A percentile compares a stretch with the other conserved stretches of the same genome.
Evolutionary conservation across 35 echinoderm and acorn worm genomes (phyloP).

Genomic region (Ptychodera flava): DNA sequence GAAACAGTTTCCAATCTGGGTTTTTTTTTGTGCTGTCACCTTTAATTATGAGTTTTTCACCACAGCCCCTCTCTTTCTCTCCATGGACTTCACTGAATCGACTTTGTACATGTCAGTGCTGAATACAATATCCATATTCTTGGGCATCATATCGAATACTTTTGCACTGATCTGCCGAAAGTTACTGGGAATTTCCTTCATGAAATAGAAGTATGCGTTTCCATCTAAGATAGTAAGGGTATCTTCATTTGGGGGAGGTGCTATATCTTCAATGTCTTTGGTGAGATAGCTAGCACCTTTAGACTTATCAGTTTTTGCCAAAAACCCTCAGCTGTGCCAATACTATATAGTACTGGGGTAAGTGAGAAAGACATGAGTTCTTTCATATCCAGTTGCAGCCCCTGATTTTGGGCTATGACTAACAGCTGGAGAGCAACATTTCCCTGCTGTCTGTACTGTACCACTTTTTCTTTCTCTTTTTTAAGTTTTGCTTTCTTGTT

Average conservation of each 20-base stretch:
- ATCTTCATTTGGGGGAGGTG: slow-evolving; percentile 2
- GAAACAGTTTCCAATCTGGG: slow-evolving; percentile 17
- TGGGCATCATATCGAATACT: slow-evolving; percentile 21
- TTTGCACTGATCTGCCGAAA: slow-evolving; percentile 18
- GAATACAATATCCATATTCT: slow-evolving; percentile 7
- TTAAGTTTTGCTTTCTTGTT: slow-evolving; percentile 36
- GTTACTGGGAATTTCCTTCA: slow-evolving; percentile 15
- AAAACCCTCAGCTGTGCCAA: background rate
- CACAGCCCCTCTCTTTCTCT: slow-evolving; percentile 26
- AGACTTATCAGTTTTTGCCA: slow-evolving; percentile 9
- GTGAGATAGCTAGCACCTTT: slow-evolving; percentile 2
- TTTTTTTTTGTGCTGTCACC: slow-evolving; percentile 9
- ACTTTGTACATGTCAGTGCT: background rate
- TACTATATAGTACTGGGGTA: slow-evolving; percentile 8
- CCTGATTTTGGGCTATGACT: slow-evolving; percentile 29
- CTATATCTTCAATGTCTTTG: background rate
- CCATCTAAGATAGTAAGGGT: slow-evolving; percentile 21
- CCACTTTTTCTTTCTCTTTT: slow-evolving; percentile 18
- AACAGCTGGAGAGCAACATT: slow-evolving; percentile 31
- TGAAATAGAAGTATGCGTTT: slow-evolving; percentile 25
- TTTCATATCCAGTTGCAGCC: background rate
- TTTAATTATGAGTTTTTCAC: slow-evolving; percentile 23
- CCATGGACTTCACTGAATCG: slow-evolving; percentile 11
- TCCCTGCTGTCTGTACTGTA: slow-evolving; percentile 38
- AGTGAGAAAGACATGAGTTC: background rate